Evolutionary conservation across 2,797 vertebrate species (phyloP).

Genomic region (Sylvia borin): DNA sequence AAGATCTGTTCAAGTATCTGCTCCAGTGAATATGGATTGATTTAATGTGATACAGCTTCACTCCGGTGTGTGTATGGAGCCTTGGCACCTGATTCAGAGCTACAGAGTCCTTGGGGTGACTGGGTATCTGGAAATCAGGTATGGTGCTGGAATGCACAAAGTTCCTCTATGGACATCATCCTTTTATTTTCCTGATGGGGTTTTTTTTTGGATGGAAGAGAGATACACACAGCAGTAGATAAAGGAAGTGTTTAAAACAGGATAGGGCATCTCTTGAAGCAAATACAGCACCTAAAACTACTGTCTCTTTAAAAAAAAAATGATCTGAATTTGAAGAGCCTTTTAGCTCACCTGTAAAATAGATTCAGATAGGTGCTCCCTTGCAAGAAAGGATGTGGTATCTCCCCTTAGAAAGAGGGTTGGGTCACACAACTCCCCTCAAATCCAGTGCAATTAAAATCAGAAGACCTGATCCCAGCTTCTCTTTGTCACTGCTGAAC

Average conservation of each 20-base stretch:
- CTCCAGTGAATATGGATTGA: background rate
- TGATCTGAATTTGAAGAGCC: background rate
- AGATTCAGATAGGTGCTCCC: background rate
- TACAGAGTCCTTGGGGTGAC: background rate
- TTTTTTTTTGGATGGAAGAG: background rate
- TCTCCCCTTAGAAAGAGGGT: background rate
- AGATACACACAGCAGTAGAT: background rate
- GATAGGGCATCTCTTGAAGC: background rate
- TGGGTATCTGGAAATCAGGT: background rate
- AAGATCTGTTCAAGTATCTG: background rate
- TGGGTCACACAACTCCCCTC: background rate
- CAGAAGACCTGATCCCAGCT: background rate
- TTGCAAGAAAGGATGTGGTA: background rate
- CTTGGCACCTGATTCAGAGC: background rate
- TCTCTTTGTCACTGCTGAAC: background rate
- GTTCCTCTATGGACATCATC: background rate
- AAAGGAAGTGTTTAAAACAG: background rate
- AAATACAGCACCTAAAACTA: background rate
- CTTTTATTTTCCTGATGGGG: background rate
- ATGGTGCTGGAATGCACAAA: background rate
- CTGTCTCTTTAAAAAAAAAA: background rate
- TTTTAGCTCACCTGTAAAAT: background rate
- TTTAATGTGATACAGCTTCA: background rate
- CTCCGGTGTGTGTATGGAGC: background rate
- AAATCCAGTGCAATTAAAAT: accelerated